Evolutionary conservation across 2,888 invertebrate species (phyloP), one percentile per base, ranked within the genome.

Genomic region (Creontiades dilutus): DNA sequence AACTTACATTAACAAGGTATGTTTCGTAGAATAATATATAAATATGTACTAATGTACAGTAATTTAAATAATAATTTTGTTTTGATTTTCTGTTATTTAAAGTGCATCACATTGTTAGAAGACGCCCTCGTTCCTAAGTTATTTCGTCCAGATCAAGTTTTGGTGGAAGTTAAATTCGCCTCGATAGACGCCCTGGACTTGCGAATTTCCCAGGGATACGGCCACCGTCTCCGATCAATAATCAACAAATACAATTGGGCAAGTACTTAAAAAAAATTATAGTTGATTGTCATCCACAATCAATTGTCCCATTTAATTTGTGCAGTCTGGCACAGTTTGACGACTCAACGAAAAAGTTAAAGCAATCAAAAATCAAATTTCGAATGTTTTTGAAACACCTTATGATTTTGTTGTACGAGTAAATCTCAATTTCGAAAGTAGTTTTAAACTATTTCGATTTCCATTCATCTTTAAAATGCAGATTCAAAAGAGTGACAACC

Each of bases 111-210:
- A 76, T 92, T 94, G 91, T 93, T 94, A 89, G 95, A 95, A 91
- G 93, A 93, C 91, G 91, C 93, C 16, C 92, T 92, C 27, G 94
- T 94, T 90, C 95, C 95, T 27, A 93, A 93, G 75, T 93, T 95
- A 80, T 93, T 94, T 91, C 93, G 93, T 55, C 93, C 94, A 0
- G 94, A 95, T 92, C 95, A 95, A 90, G 93, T 95, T 82, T 92
- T 95, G 89, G 93, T 96, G 68, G 94, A 95, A 93, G 95, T 95
- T 1, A 95, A 95, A 93, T 95, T 95, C 81, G 94, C 94, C 14
- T 95, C 95, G 5, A 93, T 96, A 28, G 95, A 95, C 92, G 92
- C 94, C 78, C 93, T 95, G 46, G 96, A 96, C 93, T 93, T 94
- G 55, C 94, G 94, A 92, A 95, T 96, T 92, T 94, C 95, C 91